phyloP scores from a whole-genome alignment of 2,797 vertebrate genomes.

The Acipenser ruthenus region DNA sequence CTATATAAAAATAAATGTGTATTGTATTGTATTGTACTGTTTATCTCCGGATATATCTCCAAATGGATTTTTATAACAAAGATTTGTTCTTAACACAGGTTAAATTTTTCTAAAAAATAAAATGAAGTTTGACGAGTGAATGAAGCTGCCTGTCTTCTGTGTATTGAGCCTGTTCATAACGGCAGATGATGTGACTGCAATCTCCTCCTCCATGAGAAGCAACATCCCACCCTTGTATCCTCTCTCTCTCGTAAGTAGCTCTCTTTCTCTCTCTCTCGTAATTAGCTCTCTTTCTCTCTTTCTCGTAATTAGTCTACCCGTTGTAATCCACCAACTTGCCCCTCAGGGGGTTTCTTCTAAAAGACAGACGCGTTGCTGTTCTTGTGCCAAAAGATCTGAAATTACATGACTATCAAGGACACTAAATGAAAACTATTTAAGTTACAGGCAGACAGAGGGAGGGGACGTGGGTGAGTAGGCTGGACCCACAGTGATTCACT shows the following conservation, averaged over 20 bases:
- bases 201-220: too few species aligned
- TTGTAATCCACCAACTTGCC: not conserved
- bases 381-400: not conserved
- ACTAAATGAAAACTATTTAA: conserved; percentile 1
- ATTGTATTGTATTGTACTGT: too few species aligned
- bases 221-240: too few species aligned
- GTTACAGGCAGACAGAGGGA: conserved; percentile 3
- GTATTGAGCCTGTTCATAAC: too few species aligned
- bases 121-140: too few species aligned
- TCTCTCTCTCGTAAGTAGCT: not conserved
- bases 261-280: not conserved
- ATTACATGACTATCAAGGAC: not conserved
- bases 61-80: too few species aligned
- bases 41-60: too few species aligned
- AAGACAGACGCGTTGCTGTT: not conserved
- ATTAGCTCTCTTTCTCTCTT: not conserved
- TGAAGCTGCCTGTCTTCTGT: too few species aligned
- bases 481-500: conserved; percentile 6
- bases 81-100: too few species aligned
- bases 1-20: too few species aligned
- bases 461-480: not conserved
- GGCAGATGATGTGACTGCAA: too few species aligned
- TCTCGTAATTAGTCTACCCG: not conserved
- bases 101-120: too few species aligned
- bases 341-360: conserved; percentile 1